phyloP scores from a whole-genome alignment of 2,113 vertebrate genomes.

The Mobula hypostoma region DNA sequence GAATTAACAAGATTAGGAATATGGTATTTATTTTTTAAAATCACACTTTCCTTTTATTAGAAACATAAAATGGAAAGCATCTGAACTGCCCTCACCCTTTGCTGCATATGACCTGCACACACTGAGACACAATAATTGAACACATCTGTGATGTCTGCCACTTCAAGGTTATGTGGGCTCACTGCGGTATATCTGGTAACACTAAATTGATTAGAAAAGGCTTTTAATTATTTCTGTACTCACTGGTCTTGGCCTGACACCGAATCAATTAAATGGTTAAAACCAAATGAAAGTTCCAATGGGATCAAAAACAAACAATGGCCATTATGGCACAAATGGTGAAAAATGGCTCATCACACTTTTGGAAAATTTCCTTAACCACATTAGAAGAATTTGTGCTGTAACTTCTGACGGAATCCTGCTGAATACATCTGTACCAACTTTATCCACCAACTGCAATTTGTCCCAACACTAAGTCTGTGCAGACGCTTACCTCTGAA shows the following conservation, averaged over 20 bases:
- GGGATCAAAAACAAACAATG: not conserved
- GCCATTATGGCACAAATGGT: not conserved
- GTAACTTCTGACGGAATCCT: not conserved
- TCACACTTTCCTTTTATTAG: constrained; percentile 30
- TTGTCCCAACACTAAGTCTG: not conserved
- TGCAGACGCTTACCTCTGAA: not conserved
- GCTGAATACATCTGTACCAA: not conserved
- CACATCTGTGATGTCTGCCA: not conserved
- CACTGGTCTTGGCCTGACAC: not conserved
- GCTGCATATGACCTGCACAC: not conserved
- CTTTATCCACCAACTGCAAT: not conserved
- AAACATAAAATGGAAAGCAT: constrained; percentile 25
- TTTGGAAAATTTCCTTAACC: not conserved
- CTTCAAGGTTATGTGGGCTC: not conserved
- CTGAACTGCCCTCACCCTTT: constrained; percentile 21
- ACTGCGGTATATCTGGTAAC: not conserved
- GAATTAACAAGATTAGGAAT: constrained; percentile 34
- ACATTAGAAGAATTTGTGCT: not conserved
- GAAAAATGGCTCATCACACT: not conserved
- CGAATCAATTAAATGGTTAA: not conserved
- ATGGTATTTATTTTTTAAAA: constrained; percentile 29
- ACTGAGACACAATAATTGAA: not conserved
- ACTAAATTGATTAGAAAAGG: not conserved
- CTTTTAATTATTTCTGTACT: not conserved
- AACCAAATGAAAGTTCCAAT: too few species aligned